Evolutionary conservation across 2,888 invertebrate genomes (phyloP), one percentile per base, ranked within the genome.

Genomic region (Atethmia centrago): DNA sequence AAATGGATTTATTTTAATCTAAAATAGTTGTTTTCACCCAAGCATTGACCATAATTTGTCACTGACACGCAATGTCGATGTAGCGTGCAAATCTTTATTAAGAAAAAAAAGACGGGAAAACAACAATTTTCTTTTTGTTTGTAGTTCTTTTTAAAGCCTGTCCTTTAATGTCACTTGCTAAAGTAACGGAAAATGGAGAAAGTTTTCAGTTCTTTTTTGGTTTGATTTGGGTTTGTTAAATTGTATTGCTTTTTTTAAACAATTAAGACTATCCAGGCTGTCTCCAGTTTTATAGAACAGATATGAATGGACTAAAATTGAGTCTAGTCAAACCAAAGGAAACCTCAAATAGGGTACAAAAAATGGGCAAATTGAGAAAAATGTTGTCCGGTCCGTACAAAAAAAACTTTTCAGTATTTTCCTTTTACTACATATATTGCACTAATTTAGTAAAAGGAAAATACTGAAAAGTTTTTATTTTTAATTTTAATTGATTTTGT

Each of bases 381-480:
- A 47, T 28, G 40, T 10, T 51, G 28, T 2, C 16, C 1, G 4
- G 2, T 12, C 9, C 25, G 5, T n/a, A 49, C 45, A 45, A 28
- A 7, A n/a, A n/a, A n/a, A n/a, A n/a, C n/a, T n/a, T n/a, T n/a
- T n/a, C n/a, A n/a, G n/a, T n/a, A n/a, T n/a, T n/a, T n/a, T n/a
- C n/a, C n/a, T n/a, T n/a, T n/a, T n/a, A n/a, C n/a, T n/a, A n/a
- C n/a, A n/a, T n/a, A n/a, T n/a, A n/a, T n/a, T n/a, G n/a, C n/a
- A n/a, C 16, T 12, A 28, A 72, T 51, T 53, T 7, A 40, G 28
- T 66, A 5, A 45, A 49, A 66, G 4, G 2, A 59, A 66, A 75
- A 28, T 47, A 40, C 36, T 14, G 19, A n/a, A 31, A 25, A 19
- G 25, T 40, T 40, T 59, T 36, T 8, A 25, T 28, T 28, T 7